Base-by-base conservation (phyloP, 1,140 invertebrate genomes). In the Aphelenchoides avenae region DNA sequence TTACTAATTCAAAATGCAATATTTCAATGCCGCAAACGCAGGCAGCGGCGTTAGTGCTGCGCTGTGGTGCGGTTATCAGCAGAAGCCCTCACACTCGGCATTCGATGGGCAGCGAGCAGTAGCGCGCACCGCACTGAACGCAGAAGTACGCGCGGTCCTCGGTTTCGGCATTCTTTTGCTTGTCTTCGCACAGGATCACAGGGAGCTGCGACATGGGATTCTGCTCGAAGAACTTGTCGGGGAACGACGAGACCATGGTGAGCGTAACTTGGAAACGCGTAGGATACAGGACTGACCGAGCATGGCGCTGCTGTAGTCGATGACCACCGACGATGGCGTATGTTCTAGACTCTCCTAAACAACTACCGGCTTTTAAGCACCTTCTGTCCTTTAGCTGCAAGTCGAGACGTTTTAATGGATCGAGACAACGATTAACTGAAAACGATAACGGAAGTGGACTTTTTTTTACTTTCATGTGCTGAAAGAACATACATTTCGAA, bases 191-290 rank as follows among this genome's bases (percentile, higher is more conserved):
- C 13, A 41, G 18, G 22, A 60, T 55, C 24, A 60, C 15, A 24
- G 55, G 55, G 24, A 60, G 36, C 40, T 57, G 55, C n/a, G 57
- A 60, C 13, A 60, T 43, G 6, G 57, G 57, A 64, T 60, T 60
- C 3, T 53, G 57, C 40, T 59, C 39, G 30, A 60, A 60, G 34
- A 60, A 60, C 52, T 60, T 60, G 26, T 60, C 53, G 11, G 62
- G 5, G 18, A 61, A 60, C 20, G 33, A 31, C 13, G 29, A 24
- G 29, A 60, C 29, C 18, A 34, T 30, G 36, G 27, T 22, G n/a
- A 26, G 15, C 11, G 53, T 33, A 36, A 60, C 59, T 47, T 41
- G n/a, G 26, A 60, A 36, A 20, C 57, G 31, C 11, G 27, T 59
- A 9, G 57, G 57, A 52, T 59, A 64, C 22, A 60, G 31, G 34